These are phyloP conservation scores for Chymomyza procnemis DNA, from an alignment of 2,888 invertebrate genomes.

Conservation along the genomic window DNA sequence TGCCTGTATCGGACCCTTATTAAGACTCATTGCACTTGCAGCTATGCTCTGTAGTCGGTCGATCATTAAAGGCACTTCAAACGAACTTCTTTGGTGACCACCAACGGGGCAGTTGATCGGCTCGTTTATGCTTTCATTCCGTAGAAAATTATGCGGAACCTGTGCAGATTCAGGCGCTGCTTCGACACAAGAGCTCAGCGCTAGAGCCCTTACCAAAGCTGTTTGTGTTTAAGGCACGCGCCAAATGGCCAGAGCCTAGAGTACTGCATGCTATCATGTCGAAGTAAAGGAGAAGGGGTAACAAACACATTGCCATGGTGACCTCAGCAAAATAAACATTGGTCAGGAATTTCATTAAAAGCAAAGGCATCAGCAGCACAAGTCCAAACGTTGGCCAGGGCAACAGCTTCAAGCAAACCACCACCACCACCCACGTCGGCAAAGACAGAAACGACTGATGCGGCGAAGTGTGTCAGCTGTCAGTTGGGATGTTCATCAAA, in stretches of 20 bases:
- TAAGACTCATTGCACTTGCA: neutral
- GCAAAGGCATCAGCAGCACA: slow-evolving; percentile 22
- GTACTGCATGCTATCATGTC: neutral
- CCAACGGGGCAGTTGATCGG: slow-evolving; percentile 58
- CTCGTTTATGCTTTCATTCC: slow-evolving; percentile 69
- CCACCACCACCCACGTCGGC: slow-evolving; percentile 60
- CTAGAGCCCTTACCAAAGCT: neutral
- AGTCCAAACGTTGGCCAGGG: slow-evolving; percentile 5
- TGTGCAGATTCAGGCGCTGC: slow-evolving; percentile 34
- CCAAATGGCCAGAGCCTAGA: slow-evolving; percentile 28
- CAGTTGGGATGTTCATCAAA: slow-evolving; percentile 67
- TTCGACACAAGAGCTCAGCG: neutral
- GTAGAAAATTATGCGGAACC: slow-evolving; percentile 68
- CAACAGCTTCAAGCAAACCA: slow-evolving; percentile 34
- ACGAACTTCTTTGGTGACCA: neutral
- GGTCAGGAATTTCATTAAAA: slow-evolving; percentile 69
- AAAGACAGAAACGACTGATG: slow-evolving; percentile 39
- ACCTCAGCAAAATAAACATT: slow-evolving; percentile 65
- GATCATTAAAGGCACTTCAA: neutral
- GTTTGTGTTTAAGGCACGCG: slow-evolving; percentile 63
- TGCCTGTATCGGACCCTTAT: neutral
- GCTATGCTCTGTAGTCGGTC: neutral
- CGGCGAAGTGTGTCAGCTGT: slow-evolving; percentile 70
- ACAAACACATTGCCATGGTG: slow-evolving; percentile 65
- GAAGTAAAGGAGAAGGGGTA: neutral